phyloP scores from a whole-genome alignment of 35 echinoderm and acorn worm species.

The Amphiura filiformis region DNA sequence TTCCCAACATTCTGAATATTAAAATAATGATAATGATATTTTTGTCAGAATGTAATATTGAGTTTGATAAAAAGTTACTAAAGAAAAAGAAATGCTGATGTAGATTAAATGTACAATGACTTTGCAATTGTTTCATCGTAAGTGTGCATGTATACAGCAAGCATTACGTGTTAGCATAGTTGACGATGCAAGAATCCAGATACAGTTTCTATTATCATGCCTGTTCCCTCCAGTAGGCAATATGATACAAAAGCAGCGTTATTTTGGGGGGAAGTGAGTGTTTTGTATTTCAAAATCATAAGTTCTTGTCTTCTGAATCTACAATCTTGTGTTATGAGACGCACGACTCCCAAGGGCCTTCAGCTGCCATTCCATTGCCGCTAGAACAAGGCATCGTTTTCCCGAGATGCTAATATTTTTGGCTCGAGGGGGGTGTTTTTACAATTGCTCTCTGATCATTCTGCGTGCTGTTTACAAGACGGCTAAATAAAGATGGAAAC shows the following conservation, averaged over 20 bases:
- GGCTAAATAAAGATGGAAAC: neutral
- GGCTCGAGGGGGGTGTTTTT: neutral
- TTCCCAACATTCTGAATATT: too few relatives aligned
- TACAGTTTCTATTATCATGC: too few relatives aligned
- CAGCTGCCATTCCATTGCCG: neutral
- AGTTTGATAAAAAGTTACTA: too few relatives aligned
- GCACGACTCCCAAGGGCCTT: neutral
- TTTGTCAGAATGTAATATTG: too few relatives aligned
- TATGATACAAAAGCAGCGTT: neutral
- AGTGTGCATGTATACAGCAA: too few relatives aligned
- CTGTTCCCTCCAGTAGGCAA: neutral
- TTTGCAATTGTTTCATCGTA: too few relatives aligned
- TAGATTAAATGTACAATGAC: too few relatives aligned
- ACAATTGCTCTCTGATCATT: conserved; percentile 8
- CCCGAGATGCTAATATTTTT: neutral
- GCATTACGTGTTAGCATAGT: too few relatives aligned
- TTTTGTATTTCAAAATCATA: neutral
- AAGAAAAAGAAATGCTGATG: too few relatives aligned
- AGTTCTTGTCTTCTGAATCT: neutral
- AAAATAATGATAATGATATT: too few relatives aligned
- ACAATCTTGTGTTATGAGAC: neutral
- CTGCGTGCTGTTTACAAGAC: neutral
- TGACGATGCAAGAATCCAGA: too few relatives aligned
- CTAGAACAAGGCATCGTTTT: neutral
- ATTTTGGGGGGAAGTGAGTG: neutral